phyloP scores from a whole-genome alignment of 1,140 invertebrate genomes.

The Neelides sp. region DNA sequence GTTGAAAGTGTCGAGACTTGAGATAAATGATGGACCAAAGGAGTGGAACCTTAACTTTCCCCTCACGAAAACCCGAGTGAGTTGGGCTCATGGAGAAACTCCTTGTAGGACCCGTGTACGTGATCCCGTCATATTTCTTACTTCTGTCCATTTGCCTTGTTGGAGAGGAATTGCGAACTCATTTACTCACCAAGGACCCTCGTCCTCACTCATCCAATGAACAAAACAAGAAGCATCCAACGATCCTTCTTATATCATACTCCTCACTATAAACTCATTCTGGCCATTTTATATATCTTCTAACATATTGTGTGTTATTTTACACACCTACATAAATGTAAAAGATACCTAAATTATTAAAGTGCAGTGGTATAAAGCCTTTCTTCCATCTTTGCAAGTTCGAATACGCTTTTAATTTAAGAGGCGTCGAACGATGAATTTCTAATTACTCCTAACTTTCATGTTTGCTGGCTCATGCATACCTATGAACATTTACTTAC shows the following conservation, averaged over 20 bases:
- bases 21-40: slow-evolving; percentile 18
- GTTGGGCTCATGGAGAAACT: too few relatives aligned
- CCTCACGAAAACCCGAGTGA: slow-evolving; percentile 7
- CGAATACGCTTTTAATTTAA: too few relatives aligned
- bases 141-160: slow-evolving; percentile 10
- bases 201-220: slow-evolving; percentile 4
- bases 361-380: too few relatives aligned
- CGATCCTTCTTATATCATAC: background rate
- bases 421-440: too few relatives aligned
- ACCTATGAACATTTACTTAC: too few relatives aligned
- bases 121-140: slow-evolving; percentile 20
- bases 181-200: slow-evolving; percentile 1
- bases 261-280: background rate
- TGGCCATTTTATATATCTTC: background rate
- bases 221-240: background rate
- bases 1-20: slow-evolving; percentile 4
- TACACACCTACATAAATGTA: too few relatives aligned
- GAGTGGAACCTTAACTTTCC: slow-evolving; percentile 18
- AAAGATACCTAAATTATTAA: too few relatives aligned
- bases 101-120: slow-evolving; percentile 9
- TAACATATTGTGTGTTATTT: background rate
- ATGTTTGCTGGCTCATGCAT: too few relatives aligned
- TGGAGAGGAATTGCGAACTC: background rate
- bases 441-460: too few relatives aligned
- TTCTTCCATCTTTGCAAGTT: too few relatives aligned